Evolutionary conservation across 37 sponge, comb jelly and placozoan species (phyloP).

Genomic region (Corticium candelabrum): DNA sequence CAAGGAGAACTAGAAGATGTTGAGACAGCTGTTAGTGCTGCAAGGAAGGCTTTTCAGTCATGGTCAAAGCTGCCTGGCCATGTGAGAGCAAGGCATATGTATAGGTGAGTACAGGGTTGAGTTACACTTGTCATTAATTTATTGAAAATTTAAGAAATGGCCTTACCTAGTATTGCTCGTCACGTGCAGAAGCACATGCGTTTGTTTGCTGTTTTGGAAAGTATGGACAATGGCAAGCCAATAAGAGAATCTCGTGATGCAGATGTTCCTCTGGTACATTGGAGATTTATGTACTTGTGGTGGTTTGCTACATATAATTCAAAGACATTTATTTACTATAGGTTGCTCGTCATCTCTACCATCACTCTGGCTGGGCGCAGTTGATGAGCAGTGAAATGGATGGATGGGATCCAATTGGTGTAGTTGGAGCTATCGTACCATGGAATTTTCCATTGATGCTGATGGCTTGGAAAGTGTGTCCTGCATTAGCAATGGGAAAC

Average conservation of each 20-base stretch:
- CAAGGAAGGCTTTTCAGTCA: slow-evolving; percentile 59
- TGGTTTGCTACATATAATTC: too few relatives aligned
- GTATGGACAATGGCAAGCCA: slow-evolving; percentile 90
- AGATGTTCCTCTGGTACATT: slow-evolving; percentile 63
- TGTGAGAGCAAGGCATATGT: slow-evolving; percentile 6
- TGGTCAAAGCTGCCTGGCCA: slow-evolving; percentile 76
- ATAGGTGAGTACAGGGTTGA: background rate
- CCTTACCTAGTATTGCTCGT: slow-evolving; percentile 63
- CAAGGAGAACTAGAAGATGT: slow-evolving; percentile 85
- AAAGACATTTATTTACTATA: background rate
- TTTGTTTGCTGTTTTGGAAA: slow-evolving; percentile 78
- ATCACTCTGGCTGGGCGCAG: slow-evolving; percentile 95
- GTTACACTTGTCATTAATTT: too few relatives aligned
- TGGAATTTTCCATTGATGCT: slow-evolving; percentile 98
- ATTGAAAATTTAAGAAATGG: too few relatives aligned
- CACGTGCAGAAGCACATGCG: slow-evolving; percentile 93
- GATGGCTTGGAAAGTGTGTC: slow-evolving; percentile 91
- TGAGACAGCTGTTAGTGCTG: slow-evolving; percentile 67
- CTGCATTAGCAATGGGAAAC: slow-evolving; percentile 97
- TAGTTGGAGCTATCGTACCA: slow-evolving; percentile 89
- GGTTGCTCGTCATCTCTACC: slow-evolving; percentile 77
- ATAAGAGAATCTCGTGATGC: slow-evolving; percentile 83
- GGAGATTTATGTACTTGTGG: background rate
- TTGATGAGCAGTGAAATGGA: slow-evolving; percentile 77
- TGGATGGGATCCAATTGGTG: slow-evolving; percentile 83